phyloP scores from a whole-genome alignment of 2,888 invertebrate genomes.

The Auanema sp. region DNA sequence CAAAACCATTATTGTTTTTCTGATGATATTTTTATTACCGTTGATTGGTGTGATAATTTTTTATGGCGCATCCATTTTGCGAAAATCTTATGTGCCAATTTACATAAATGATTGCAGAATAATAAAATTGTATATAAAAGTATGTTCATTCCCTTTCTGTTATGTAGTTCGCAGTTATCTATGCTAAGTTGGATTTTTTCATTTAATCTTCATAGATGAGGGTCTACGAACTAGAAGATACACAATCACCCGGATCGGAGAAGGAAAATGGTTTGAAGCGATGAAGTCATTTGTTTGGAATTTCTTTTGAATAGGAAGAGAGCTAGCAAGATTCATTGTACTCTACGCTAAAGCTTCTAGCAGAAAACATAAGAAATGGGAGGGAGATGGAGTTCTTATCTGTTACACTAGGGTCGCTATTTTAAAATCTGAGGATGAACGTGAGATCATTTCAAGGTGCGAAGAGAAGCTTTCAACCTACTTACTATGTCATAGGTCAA shows the following conservation, averaged over 20 bases:
- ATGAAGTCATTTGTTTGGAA: too few species aligned
- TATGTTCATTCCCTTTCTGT: too few species aligned
- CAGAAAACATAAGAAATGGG: constrained; percentile 53
- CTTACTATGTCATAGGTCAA: constrained; percentile 19
- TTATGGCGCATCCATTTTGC: too few species aligned
- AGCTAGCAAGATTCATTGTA: constrained; percentile 38
- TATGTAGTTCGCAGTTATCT: too few species aligned
- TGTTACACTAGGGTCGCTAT: constrained; percentile 25
- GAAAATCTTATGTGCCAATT: too few species aligned
- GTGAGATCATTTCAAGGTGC: constrained; percentile 28
- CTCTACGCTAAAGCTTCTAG: constrained; percentile 46
- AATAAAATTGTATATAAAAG: too few species aligned
- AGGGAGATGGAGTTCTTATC: constrained; percentile 43
- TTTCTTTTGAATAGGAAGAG: constrained; percentile 7
- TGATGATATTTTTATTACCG: too few species aligned
- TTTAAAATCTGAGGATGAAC: constrained; percentile 33
- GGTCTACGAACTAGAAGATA: constrained; percentile 6
- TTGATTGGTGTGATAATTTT: too few species aligned
- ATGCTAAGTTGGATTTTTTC: background rate
- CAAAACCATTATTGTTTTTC: too few species aligned
- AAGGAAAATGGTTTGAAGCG: constrained; percentile 4
- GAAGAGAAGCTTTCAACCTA: background rate
- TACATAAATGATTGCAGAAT: too few species aligned
- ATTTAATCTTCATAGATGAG: constrained; percentile 4
- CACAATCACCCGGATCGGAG: background rate